These are phyloP conservation scores for Calyptommatus sinebrachiatus DNA, from an alignment of 2,113 vertebrate genomes.

Conservation along the genomic window DNA sequence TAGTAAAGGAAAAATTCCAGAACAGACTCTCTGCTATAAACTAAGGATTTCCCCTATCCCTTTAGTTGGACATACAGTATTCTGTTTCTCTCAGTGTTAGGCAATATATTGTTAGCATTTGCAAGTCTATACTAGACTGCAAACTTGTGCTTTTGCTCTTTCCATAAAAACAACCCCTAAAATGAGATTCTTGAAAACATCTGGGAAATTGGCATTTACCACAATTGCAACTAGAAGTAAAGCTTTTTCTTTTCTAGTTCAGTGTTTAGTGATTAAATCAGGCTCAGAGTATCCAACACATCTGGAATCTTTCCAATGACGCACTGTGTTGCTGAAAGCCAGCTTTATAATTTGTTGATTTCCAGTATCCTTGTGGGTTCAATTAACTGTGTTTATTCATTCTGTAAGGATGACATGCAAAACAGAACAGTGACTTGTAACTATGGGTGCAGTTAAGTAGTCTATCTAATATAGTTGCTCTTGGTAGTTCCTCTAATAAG, in stretches of 20 bases:
- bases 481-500: background rate
- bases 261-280: fast-evolving
- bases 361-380: background rate
- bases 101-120: background rate
- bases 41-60: too few relatives aligned
- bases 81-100: background rate
- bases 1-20: too few relatives aligned
- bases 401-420: background rate
- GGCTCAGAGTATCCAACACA: background rate
- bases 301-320: fast-evolving
- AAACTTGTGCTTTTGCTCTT: background rate
- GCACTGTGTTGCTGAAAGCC: fast-evolving
- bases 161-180: background rate
- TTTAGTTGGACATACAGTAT: too few relatives aligned
- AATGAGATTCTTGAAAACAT: background rate
- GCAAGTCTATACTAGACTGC: background rate
- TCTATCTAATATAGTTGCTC: background rate
- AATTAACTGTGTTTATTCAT: background rate
- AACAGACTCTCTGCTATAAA: too few relatives aligned
- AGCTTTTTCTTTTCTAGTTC: background rate
- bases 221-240: background rate
- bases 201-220: background rate
- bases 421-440: background rate
- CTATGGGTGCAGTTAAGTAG: background rate
- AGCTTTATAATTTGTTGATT: fast-evolving